Base-by-base conservation (phyloP, 2,113 vertebrate species). In the Cavia porcellus region DNA sequence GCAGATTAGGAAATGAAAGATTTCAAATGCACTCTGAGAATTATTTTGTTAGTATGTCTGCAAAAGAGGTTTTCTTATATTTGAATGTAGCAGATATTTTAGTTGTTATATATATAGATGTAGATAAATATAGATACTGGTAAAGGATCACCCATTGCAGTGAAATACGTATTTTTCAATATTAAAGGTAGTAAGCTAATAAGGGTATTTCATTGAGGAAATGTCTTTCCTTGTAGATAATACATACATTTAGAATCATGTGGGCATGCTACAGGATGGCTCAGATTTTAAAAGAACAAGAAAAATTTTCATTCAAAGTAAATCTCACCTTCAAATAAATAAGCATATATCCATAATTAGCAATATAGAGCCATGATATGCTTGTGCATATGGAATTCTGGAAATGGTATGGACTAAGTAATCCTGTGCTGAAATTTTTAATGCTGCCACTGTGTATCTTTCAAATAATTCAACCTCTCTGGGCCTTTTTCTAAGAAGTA, bases 221-320 rank as follows among this genome's bases (percentile, higher is more conserved):
- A 52, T 74, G 35, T 92, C 45, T 94, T 82, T 80, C 28, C 45
- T 50, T 57, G 64, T 35, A 59, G 24, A 52, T 92, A 88, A 32
- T 82, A 35, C 50, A 70, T 6, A 42, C 12, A 94, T 96, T 86
- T 89, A 81, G 28, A 38, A 83, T 72, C 57, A 70, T 89, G 9
- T 82, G 59, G 77, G n/a, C 45, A 85, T 90, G 66, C 42, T 89
- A 13, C 7, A 94, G 47, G 89, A 52, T 91, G 22, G 10, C n/a
- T 90, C 95, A 91, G 70, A 9, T 95, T 86, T 95, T 92, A 93
- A 45, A 93, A 95, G 17, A 84, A 57, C 10, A 86, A 59, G 6
- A 55, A 35, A 92, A 86, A 77, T 74, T 15, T n/a, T 57, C 24
- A 62, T 81, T 89, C 11, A 92, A 92, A 93, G 52, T 82, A 94